phyloP scores from a whole-genome alignment of 2,797 vertebrate genomes.

The Sebastes trivittatus region DNA sequence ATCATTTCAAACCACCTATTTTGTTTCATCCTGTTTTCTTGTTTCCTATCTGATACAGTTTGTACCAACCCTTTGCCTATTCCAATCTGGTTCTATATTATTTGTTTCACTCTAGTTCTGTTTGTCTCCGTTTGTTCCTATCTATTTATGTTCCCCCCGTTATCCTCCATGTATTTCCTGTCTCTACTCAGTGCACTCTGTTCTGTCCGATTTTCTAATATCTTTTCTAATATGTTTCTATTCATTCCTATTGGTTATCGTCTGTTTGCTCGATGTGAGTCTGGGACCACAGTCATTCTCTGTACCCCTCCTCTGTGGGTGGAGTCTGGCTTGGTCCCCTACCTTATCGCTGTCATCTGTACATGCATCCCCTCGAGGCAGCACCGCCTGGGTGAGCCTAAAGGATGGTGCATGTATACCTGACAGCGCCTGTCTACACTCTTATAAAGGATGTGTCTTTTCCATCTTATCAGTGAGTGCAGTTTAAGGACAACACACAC shows the following conservation, averaged over 20 bases:
- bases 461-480: constrained; percentile 67
- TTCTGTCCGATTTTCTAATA: constrained; percentile 51
- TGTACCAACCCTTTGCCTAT: constrained; percentile 22
- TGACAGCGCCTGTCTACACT: constrained; percentile 67
- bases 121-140: constrained; percentile 42
- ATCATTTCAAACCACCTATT: constrained; percentile 35
- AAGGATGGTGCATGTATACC: constrained; percentile 65
- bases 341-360: constrained; percentile 69
- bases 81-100: constrained; percentile 28
- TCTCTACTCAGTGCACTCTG: constrained; percentile 60
- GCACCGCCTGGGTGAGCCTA: constrained; percentile 32
- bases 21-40: constrained; percentile 42
- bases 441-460: constrained; percentile 61
- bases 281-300: constrained; percentile 66
- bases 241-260: constrained; percentile 49
- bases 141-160: constrained; percentile 43
- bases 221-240: constrained; percentile 40
- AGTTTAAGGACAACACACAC: constrained; percentile 45
- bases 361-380: constrained; percentile 51
- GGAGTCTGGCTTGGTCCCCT: constrained; percentile 64
- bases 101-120: constrained; percentile 31
- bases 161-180: constrained; percentile 56
- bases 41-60: constrained; percentile 24
- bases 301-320: constrained; percentile 51
- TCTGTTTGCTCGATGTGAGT: constrained; percentile 59